Base-by-base conservation (phyloP, 1,140 invertebrate species). In the Caenorhabditis tropicalis region DNA sequence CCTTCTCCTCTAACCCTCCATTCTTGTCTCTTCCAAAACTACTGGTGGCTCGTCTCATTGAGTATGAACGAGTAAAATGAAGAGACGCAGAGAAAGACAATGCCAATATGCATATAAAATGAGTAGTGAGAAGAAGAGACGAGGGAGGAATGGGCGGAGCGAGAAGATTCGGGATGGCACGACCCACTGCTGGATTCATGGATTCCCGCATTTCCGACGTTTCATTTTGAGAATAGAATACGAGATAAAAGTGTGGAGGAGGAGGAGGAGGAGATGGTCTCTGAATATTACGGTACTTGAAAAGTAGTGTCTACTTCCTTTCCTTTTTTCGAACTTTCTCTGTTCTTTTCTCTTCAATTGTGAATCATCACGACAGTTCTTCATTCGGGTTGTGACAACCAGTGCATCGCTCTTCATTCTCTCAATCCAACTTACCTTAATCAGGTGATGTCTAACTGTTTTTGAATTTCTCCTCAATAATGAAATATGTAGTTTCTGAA, bases 151-250 rank as follows among this genome's bases (percentile, higher is more conserved):
- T 12, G 65, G n/a, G 65, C 0, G 6, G 33, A 7, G 36, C 24
- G 21, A 74, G 65, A 56, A 56, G 53, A 56, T 56, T 56, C 53
- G 53, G 65, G 65, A 74, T 74, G 65, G 65, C 65, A 74, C 65
- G 65, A 74, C 65, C 65, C 65, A 74, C 65, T 74, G 65, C 65
- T n/a, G 65, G 65, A 74, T 74, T 74, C 65, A 74, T 74, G 65
- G 36, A 74, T 74, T 74, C 36, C 36, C 65, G 65, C 65, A 74
- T 74, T 74, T 74, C 29, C 65, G 65, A 74, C 65, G 33, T 74
- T 39, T 65, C 31, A 27, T 27, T 65, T 46, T 36, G 65, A 74
- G 65, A 74, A 24, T 10, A n/a, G n/a, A 7, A n/a, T 2, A 15
- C 4, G 31, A 15, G 31, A 19, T 4, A n/a, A 6, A 19, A 51